Evolutionary conservation across 2,888 invertebrate species (phyloP).

Genomic region (Caenorhabditis doughertyi): DNA sequence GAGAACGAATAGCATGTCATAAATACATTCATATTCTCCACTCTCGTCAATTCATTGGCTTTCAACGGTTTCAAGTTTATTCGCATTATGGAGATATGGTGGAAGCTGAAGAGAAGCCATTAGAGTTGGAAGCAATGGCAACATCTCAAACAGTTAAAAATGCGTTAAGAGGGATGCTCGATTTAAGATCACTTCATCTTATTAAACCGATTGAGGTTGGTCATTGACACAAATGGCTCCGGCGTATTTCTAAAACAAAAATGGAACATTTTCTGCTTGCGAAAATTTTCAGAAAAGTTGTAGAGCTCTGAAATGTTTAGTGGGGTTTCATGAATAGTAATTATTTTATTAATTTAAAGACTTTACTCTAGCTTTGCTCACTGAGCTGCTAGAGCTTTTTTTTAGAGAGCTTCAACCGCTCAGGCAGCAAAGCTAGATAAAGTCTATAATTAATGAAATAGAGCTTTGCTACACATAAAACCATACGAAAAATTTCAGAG

Average conservation of each 20-base stretch:
- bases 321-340: too few species aligned
- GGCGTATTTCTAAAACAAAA: not conserved
- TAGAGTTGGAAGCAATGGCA: conserved; percentile 17
- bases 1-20: conserved; percentile 26
- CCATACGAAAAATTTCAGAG: too few species aligned
- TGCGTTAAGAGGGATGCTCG: conserved; percentile 36
- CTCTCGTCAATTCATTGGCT: conserved; percentile 35
- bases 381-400: too few species aligned
- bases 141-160: conserved; percentile 6
- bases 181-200: not conserved
- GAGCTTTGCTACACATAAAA: too few species aligned
- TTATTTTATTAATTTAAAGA: too few species aligned
- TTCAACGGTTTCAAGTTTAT: conserved; percentile 41
- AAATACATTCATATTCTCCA: conserved; percentile 40
- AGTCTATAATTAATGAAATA: too few species aligned
- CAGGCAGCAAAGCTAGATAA: too few species aligned
- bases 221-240: not conserved
- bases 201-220: conserved; percentile 34
- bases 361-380: too few species aligned
- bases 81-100: not conserved
- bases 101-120: not conserved
- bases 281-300: not conserved
- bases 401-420: too few species aligned
- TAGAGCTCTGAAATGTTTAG: too few species aligned
- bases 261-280: not conserved